Evolutionary conservation across 92 coral and sea anemone genomes (phyloP).

Genomic region (Plumapathes pennacea): DNA sequence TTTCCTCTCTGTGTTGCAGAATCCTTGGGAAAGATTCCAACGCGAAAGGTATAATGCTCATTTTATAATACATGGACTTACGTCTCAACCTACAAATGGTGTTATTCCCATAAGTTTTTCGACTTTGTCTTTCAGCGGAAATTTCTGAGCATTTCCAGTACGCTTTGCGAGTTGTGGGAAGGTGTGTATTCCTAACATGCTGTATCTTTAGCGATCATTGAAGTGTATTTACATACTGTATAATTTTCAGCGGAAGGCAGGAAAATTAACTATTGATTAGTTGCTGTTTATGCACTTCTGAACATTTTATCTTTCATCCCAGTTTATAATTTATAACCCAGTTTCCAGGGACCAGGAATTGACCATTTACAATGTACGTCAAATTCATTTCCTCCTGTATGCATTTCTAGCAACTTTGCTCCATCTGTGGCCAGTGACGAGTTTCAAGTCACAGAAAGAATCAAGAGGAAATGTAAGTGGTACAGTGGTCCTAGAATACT

Average conservation of each 20-base stretch:
- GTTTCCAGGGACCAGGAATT: background rate
- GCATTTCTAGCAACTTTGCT: conserved; percentile 64
- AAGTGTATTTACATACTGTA: background rate
- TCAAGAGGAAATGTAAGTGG: conserved; percentile 89
- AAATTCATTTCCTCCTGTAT: background rate
- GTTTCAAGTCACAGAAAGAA: conserved; percentile 89
- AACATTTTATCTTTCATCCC: too few species aligned
- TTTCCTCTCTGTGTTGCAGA: conserved; percentile 71
- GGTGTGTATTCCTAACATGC: conserved; percentile 40
- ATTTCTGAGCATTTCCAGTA: conserved; percentile 88
- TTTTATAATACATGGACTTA: background rate
- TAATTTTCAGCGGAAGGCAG: too few species aligned
- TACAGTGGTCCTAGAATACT: background rate
- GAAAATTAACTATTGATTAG: too few species aligned
- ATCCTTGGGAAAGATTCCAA: conserved; percentile 62
- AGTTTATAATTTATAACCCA: too few species aligned
- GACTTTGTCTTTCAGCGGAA: conserved; percentile 18
- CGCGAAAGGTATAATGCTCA: conserved; percentile 47
- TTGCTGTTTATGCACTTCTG: too few species aligned
- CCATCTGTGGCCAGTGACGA: conserved; percentile 90
- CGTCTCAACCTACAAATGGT: background rate
- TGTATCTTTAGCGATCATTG: background rate
- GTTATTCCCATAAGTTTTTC: background rate
- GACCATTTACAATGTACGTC: background rate
- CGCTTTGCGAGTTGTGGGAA: conserved; percentile 90